Base-by-base conservation (phyloP, 2,113 vertebrate genomes). In the Phainopepla nitens region DNA sequence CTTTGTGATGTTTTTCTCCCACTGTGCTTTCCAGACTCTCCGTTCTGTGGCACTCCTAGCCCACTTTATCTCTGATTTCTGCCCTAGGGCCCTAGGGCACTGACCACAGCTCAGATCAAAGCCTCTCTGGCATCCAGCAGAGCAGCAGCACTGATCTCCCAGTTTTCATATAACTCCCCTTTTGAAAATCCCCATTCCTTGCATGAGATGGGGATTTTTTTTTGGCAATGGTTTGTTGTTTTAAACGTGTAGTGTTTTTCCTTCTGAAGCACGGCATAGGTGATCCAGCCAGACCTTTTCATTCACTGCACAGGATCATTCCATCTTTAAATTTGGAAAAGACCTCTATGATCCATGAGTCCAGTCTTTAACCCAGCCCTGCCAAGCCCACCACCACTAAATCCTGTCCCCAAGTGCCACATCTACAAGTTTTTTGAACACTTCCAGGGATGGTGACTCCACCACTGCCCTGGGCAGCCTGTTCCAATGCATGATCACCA, bases 251-350 rank as follows among this genome's bases (percentile, higher is more conserved):
- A 49, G 29, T 11, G 17, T 45, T 94, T 96, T 64, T 57, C 6
- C 41, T 70, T 68, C 54, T 8, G 9, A 77, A 69, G 49, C 19
- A 11, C 0, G 0, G 56, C 3, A 1, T 1, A 39, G 58, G 54
- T 6, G 54, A 84, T 29, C 36, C 80, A 51, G 58, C 39, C 79
- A 42, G 69, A 65, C 50, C n/a, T 56, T 39, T 58, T 18, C 68
- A 64, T 18, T 45, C 53, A 31, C 4, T 75, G 53, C 61, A 45
- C 15, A 22, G 45, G 41, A 58, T 47, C 41, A 35, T 15, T 27
- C 54, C 41, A 1, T 60, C 29, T 41, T n/a, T 41, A 41, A 6
- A 45, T 75, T 6, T 60, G 53, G 78, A 27, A 35, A 47, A 89
- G 9, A 11, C 33, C 9, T 75, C 31, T 12, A 0, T 31, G 24